phyloP scores from a whole-genome alignment of 2,888 invertebrate species.

The Eilema depressum region DNA sequence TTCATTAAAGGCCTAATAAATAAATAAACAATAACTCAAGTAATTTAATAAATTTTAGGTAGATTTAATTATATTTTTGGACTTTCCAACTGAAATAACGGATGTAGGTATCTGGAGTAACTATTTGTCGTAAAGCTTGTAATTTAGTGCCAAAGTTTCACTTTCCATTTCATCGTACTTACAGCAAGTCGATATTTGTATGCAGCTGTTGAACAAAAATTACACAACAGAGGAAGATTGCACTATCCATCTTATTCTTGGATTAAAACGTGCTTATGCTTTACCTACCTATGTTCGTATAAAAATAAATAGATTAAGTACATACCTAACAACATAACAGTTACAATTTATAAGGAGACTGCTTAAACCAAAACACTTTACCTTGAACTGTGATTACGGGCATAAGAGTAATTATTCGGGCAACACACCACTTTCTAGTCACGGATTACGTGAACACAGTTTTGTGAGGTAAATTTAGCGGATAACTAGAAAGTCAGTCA shows the following conservation, averaged over 20 bases:
- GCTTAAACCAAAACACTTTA: background rate
- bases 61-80: background rate
- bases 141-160: constrained; percentile 32
- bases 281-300: no score
- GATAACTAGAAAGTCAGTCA: constrained; percentile 70
- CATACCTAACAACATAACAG: background rate
- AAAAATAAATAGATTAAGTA: background rate
- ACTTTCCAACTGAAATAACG: background rate
- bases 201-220: constrained; percentile 30
- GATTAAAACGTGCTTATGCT: background rate
- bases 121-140: background rate
- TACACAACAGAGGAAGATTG: no score
- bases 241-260: background rate
- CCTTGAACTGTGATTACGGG: constrained; percentile 26
- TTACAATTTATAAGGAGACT: background rate
- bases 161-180: constrained; percentile 36
- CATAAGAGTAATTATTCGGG: constrained; percentile 64
- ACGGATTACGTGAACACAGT: constrained; percentile 71
- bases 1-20: no score
- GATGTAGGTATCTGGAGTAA: background rate
- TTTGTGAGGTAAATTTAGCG: constrained; percentile 68
- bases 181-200: constrained; percentile 33
- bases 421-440: constrained; percentile 74
- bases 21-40: no score
- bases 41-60: background rate